Evolutionary conservation across 2,888 invertebrate genomes (phyloP), one percentile per base, ranked within the genome.

Genomic region (Drosophila melanosoma): DNA sequence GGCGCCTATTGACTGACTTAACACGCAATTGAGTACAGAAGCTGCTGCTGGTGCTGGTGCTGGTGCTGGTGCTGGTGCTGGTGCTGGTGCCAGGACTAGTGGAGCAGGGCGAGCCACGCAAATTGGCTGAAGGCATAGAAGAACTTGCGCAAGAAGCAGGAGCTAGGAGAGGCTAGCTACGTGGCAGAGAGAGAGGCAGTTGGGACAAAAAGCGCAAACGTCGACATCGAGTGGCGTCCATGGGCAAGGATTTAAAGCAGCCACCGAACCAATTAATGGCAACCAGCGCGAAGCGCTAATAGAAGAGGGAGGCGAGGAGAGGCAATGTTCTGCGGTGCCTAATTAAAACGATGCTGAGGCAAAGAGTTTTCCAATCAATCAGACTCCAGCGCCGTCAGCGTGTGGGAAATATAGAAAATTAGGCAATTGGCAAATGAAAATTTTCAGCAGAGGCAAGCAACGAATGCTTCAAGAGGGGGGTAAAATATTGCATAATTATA

Each of bases 1-100:
- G 90, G 82, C 82, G 90, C 83, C 87, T 87, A 87, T 87, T 87
- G 87, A 87, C 87, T 90, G 87, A 87, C 90, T 87, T 87, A 87
- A 87, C 87, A 88, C 89, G 88, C 89, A 82, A 90, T 90, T 88
- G 86, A 89, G 83, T 78, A 73, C 74, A 72, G 69, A 60, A 83
- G 71, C 76, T 59, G 69, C 67, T 68, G 68, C 49, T 51, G n/a
- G n/a, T n/a, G 35, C 42, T 40, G 38, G 32, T 57, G 42, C 29
- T 32, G 63, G 32, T n/a, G 64, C 38, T n/a, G n/a, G n/a, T 59
- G 69, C 67, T 68, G 68, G 45, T 51, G 35, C 42, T 40, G 38
- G 32, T 57, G 42, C 29, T 32, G 63, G 32, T n/a, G 64, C 38
- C n/a, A 36, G 56, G 49, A 48, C 65, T 66, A 69, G 51, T 58